Conservation (phyloP, 2,113 vertebrate genomes). For the Pristiophorus japonicus region DNA sequence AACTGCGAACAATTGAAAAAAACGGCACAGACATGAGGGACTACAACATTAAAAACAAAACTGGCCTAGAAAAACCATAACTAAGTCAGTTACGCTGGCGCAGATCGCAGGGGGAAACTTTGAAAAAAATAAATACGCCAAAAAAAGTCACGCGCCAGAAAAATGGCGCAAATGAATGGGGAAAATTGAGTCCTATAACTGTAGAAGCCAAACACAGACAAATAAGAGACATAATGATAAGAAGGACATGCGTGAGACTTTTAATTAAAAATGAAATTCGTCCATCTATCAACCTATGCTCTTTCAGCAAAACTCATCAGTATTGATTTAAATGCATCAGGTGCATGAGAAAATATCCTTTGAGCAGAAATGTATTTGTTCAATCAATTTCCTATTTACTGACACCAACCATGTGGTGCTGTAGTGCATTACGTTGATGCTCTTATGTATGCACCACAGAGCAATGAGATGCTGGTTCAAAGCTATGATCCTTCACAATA, state of each 20-base stretch:
- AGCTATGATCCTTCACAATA: not conserved
- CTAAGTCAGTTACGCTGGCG: too few species aligned
- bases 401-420: not conserved
- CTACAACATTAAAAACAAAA: too few species aligned
- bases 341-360: not conserved
- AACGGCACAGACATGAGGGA: too few species aligned
- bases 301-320: not conserved
- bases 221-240: not conserved
- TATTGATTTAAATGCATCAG: not conserved
- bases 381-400: not conserved
- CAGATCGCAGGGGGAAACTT: too few species aligned
- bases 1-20: too few species aligned
- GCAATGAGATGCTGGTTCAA: not conserved
- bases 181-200: too few species aligned
- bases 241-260: not conserved
- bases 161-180: too few species aligned
- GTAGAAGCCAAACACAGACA: too few species aligned
- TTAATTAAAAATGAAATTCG: constrained; percentile 17
- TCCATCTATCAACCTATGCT: not conserved
- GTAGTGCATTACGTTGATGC: not conserved
- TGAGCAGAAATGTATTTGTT: not conserved
- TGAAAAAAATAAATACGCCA: too few species aligned
- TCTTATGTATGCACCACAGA: not conserved
- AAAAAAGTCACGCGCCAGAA: too few species aligned
- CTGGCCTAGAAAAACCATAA: too few species aligned